Evolutionary conservation across 2,113 vertebrate species (phyloP).

Genomic region (Saimiri boliviensis): DNA sequence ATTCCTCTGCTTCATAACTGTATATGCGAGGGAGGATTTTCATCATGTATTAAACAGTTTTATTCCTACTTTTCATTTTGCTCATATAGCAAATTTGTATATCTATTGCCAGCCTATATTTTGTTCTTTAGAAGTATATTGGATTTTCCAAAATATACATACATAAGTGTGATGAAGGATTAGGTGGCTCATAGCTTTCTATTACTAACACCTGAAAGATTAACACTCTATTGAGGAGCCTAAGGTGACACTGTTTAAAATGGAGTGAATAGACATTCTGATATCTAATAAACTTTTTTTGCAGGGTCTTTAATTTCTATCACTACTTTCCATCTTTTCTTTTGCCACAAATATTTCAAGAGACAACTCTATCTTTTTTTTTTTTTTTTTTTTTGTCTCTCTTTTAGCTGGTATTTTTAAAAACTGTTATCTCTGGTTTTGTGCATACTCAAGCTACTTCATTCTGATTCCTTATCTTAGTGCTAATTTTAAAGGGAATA

Average conservation of each 20-base stretch:
- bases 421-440: not conserved
- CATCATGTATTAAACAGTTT: not conserved
- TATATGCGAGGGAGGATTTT: not conserved
- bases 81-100: not conserved
- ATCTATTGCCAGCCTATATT: not conserved
- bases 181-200: not conserved
- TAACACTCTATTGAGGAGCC: not conserved
- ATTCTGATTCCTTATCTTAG: not conserved
- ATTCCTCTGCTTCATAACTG: not conserved
- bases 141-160: not conserved
- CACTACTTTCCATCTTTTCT: not conserved
- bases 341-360: not conserved
- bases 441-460: not conserved
- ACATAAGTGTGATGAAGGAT: not conserved
- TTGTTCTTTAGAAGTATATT: not conserved
- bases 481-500: not conserved
- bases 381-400: not conserved
- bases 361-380: not conserved
- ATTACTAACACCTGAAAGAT: not conserved
- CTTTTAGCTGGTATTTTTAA: not conserved
- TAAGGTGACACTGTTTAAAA: not conserved
- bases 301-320: not conserved
- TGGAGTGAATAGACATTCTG: not conserved
- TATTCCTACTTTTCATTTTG: not conserved
- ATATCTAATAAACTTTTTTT: not conserved